Base-by-base conservation (phyloP, 2,888 invertebrate genomes). In the Notodonta dromedarius region DNA sequence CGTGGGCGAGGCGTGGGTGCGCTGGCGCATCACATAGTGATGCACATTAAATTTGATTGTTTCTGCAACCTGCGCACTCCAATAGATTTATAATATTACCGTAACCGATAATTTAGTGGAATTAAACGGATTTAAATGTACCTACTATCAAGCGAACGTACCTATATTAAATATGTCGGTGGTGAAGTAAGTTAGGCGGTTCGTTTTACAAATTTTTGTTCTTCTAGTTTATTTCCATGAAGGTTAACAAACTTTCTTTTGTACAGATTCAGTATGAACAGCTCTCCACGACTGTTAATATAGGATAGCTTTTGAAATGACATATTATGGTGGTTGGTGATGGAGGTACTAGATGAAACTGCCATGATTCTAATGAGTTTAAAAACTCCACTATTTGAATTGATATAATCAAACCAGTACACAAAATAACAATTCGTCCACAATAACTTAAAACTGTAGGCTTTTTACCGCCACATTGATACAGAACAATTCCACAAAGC, bases 1-100 rank as follows among this genome's bases (percentile, higher is more conserved):
- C 77, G 88, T 89, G 87, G 89, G 89, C 85, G 87, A 77, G 85
- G 86, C 87, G 89, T 88, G 87, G 90, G 90, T 85, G 87, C 86
- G 74, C 77, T 71, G 71, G 80, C 80, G 76, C 87, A 86, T 87
- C 86, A 83, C 83, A 82, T 76, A 81, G 82, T 84, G 85, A 86
- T 81, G 87, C 82, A 83, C 87, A 88, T 90, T 86, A 87, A 88
- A 87, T 87, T 88, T 85, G 88, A 87, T 88, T 86, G 85, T 85
- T 84, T 72, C 81, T 78, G 79, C 84, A 87, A 84, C 83, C 79
- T 82, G 84, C 79, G 81, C 78, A 61, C 62, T 69, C 67, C 63
- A 72, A 75, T 70, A 77, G 78, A 84, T 86, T 85, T 84, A 86
- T 83, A 80, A 77, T 77, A 71, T 63, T 75, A 72, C 69, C 70